Evolutionary conservation across 2,797 vertebrate genomes (phyloP).

Genomic region (Ptychobarbus kaznakovi): DNA sequence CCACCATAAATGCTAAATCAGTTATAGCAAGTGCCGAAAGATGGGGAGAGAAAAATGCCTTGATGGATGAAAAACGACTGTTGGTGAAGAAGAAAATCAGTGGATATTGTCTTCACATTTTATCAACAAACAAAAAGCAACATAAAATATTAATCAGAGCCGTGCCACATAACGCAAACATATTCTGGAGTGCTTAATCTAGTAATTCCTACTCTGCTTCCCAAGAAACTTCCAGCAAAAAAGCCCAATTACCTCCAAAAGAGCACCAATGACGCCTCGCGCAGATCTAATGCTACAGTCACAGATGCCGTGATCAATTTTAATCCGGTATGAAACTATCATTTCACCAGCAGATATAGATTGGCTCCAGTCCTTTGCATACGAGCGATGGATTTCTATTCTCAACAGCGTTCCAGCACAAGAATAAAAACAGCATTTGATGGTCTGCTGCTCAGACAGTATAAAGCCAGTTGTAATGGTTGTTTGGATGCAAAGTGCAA

Average conservation of each 20-base stretch:
- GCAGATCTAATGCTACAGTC: constrained; percentile 72
- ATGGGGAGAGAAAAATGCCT: constrained; percentile 56
- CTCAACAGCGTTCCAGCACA: constrained; percentile 83
- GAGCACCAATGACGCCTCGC: constrained; percentile 29
- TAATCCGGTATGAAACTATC: constrained; percentile 88
- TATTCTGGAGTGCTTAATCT: constrained; percentile 37
- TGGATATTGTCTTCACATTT: constrained; percentile 66
- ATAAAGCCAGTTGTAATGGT: constrained; percentile 88
- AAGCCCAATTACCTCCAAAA: constrained; percentile 40
- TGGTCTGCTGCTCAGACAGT: constrained; percentile 88
- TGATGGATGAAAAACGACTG: constrained; percentile 71
- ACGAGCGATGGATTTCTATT: constrained; percentile 87
- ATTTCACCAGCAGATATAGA: constrained; percentile 91
- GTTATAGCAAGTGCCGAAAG: constrained; percentile 67
- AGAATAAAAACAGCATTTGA: constrained; percentile 86
- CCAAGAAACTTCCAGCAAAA: constrained; percentile 53
- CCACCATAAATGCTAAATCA: constrained; percentile 68
- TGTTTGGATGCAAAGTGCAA: constrained; percentile 88
- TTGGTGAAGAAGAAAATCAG: constrained; percentile 70
- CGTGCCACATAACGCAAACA: constrained; percentile 32
- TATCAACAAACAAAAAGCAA: constrained; percentile 52
- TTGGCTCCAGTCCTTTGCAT: constrained; percentile 84
- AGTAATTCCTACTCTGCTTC: constrained; percentile 51
- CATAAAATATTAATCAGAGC: constrained; percentile 43
- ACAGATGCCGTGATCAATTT: constrained; percentile 88